Evolutionary conservation across 1,140 invertebrate species (phyloP).

Genomic region (Trachymyrmex septentrionalis): DNA sequence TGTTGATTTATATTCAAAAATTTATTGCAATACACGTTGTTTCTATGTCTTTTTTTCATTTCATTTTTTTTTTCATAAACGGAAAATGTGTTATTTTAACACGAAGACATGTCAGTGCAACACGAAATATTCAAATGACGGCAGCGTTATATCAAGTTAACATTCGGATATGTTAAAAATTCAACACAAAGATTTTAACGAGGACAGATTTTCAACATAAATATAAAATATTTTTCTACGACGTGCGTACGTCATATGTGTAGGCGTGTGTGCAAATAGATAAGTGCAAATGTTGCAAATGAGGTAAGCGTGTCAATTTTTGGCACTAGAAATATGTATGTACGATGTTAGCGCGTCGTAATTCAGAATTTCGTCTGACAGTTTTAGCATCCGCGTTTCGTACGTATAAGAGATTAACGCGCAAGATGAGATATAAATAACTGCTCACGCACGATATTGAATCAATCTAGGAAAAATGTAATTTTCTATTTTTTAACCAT

Average conservation of each 20-base stretch:
- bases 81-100: no score
- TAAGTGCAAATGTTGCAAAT: background rate
- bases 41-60: no score
- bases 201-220: no score
- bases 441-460: background rate
- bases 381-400: background rate
- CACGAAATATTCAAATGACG: no score
- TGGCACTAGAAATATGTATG: background rate
- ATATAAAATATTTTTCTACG: no score
- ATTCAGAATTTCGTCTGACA: background rate
- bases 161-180: background rate
- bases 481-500: background rate
- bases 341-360: background rate
- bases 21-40: no score
- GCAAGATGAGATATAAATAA: slow-evolving; percentile 14
- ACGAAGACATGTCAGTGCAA: no score
- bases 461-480: background rate
- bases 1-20: no score
- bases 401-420: background rate
- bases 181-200: no score
- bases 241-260: background rate
- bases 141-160: no score
- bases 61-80: no score
- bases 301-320: background rate
- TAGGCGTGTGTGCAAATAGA: background rate